phyloP scores from a whole-genome alignment of 2,113 vertebrate genomes.

The Cheilinus undulatus region DNA sequence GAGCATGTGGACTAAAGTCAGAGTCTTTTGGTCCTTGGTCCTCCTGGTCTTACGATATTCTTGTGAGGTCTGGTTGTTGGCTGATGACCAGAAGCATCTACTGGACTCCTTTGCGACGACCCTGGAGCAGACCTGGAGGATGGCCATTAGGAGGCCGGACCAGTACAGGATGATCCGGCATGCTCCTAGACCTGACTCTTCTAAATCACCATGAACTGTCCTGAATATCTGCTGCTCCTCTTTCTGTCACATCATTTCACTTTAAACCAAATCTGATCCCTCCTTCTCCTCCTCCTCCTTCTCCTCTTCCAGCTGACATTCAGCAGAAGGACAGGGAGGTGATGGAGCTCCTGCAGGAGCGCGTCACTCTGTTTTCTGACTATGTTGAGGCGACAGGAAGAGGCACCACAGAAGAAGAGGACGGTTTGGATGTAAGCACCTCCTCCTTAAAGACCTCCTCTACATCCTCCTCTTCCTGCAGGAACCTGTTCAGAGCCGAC shows the following conservation, averaged over 20 bases:
- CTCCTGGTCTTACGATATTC: too few species aligned
- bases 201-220: too few species aligned
- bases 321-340: slow-evolving; percentile 91
- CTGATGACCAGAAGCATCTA: too few species aligned
- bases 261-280: background rate
- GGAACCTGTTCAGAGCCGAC: slow-evolving; percentile 88
- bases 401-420: slow-evolving; percentile 53
- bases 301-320: slow-evolving; percentile 84
- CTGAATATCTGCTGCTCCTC: background rate
- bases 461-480: slow-evolving; percentile 66
- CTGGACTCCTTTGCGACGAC: too few species aligned
- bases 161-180: too few species aligned
- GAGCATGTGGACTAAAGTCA: too few species aligned
- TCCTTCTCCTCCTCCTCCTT: background rate
- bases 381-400: slow-evolving; percentile 84
- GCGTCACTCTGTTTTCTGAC: slow-evolving; percentile 89
- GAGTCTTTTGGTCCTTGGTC: too few species aligned
- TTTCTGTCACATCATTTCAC: background rate
- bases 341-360: slow-evolving; percentile 90
- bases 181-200: too few species aligned
- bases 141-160: too few species aligned
- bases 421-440: slow-evolving; percentile 64
- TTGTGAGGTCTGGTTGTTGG: too few species aligned
- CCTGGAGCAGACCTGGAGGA: too few species aligned
- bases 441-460: slow-evolving; percentile 67